Base-by-base conservation (phyloP, 2,888 invertebrate species). In the Coremacera marginata region DNA sequence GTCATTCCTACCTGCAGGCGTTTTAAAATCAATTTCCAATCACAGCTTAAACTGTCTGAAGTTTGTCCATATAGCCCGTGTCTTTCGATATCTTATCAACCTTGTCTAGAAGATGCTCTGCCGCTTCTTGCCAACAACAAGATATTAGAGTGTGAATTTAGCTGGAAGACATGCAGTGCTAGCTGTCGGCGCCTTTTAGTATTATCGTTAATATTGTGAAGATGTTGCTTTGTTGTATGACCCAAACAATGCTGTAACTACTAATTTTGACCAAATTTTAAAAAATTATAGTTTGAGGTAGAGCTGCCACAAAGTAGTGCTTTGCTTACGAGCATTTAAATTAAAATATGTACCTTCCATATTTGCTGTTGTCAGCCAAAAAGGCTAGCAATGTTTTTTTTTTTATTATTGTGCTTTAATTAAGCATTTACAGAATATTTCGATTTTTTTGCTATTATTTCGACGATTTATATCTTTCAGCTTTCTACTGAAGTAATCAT, bases 121-220 rank as follows among this genome's bases (percentile, higher is more conserved):
- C 73, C 49, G 73, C 63, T 19, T 25, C 16, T 51, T 44, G 63
- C 27, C 49, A 49, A 27, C 51, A 14, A 73, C 62, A n/a, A 49
- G 16, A 49, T n/a, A 27, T 27, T 51, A 55, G 62, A 71, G 63
- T 52, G 81, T 80, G 80, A 79, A 81, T 74, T 65, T n/a, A 9
- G 57, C 76, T 14, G n/a, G 74, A 55, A 67, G 77, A 68, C 70
- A 79, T 70, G 77, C 84, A 81, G 83, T 85, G 82, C 82, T 86
- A 83, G 82, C 82, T 86, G 86, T 86, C 86, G 85, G 82, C 86
- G 85, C 85, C 83, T 85, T 86, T 83, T 86, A 84, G 82, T 83
- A 83, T 82, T 82, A 85, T 86, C 84, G 86, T 87, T 86, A 86
- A 86, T 86, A 67, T 67, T 67, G 49, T 9, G 11, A 34, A 34